phyloP scores from a whole-genome alignment of 2,113 vertebrate genomes.

The Dryoscopus gambensis region DNA sequence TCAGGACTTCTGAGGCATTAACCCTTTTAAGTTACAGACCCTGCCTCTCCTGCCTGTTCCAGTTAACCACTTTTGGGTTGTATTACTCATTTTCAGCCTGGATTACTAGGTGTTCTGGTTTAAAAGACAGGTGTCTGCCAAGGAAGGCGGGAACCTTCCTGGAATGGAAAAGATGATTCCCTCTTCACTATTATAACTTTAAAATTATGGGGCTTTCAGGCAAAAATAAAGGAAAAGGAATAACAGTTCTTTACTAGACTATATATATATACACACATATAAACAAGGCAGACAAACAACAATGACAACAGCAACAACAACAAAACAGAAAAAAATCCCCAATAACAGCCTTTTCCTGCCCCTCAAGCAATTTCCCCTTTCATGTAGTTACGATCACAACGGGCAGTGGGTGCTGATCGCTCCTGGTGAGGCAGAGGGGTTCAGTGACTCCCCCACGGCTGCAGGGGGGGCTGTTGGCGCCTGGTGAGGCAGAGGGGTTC shows the following conservation, averaged over 20 bases:
- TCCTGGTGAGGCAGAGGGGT: not conserved
- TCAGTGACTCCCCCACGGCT: not conserved
- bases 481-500: not conserved
- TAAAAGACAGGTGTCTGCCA: not conserved
- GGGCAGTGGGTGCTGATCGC: not conserved
- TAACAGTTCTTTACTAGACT: not conserved
- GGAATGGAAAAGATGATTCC: not conserved
- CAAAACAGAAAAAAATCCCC: not conserved
- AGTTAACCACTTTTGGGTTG: not conserved
- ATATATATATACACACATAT: not conserved
- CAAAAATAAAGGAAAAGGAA: not conserved
- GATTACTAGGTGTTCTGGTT: not conserved
- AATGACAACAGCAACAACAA: not conserved
- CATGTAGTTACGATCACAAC: not conserved
- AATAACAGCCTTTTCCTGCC: not conserved
- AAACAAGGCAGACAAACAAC: not conserved
- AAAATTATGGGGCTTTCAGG: not conserved
- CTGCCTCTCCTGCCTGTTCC: not conserved
- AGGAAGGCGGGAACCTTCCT: not conserved
- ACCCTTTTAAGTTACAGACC: not conserved
- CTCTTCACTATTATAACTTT: not conserved
- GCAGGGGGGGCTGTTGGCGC: not conserved
- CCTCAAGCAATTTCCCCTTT: rapidly evolving
- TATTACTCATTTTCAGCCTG: not conserved
- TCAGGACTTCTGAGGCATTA: not conserved